A percentile compares a stretch with the other conserved stretches of the same genome.
phyloP scores from a whole-genome alignment of 2,113 vertebrate genomes.

The Macaca mulatta region DNA sequence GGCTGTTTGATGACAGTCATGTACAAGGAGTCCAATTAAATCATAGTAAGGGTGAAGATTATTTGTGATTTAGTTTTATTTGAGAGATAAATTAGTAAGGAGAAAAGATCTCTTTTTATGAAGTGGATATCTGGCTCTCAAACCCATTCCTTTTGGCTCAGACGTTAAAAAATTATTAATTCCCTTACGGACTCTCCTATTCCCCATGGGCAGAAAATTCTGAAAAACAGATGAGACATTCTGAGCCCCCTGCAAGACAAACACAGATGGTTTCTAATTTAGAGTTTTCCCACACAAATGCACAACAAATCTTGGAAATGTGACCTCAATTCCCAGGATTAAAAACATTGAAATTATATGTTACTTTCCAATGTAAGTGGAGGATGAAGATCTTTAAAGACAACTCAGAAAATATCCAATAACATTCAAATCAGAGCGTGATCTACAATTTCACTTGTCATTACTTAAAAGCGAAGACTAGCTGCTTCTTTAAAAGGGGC shows the following conservation, averaged over 20 bases:
- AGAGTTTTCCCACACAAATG: background rate
- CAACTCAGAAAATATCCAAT: background rate
- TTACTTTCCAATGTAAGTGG: background rate
- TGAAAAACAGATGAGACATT: background rate
- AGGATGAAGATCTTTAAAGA: background rate
- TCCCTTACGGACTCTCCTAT: background rate
- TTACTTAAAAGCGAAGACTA: background rate
- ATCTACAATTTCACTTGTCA: background rate
- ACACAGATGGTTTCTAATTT: background rate
- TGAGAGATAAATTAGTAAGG: background rate
- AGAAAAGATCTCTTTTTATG: background rate
- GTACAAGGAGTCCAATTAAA: background rate
- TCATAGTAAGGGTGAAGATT: background rate
- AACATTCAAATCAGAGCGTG: background rate
- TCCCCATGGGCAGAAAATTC: background rate
- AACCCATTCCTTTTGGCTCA: background rate
- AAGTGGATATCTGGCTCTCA: background rate
- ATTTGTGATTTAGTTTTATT: conserved; percentile 6
- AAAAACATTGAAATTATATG: background rate
- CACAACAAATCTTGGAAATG: background rate
- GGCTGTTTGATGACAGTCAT: background rate
- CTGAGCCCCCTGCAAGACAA: background rate
- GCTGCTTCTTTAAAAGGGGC: background rate
- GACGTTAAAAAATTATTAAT: background rate
- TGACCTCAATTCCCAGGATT: background rate